phyloP scores from a whole-genome alignment of 2,113 vertebrate species.

The Gadus macrocephalus region DNA sequence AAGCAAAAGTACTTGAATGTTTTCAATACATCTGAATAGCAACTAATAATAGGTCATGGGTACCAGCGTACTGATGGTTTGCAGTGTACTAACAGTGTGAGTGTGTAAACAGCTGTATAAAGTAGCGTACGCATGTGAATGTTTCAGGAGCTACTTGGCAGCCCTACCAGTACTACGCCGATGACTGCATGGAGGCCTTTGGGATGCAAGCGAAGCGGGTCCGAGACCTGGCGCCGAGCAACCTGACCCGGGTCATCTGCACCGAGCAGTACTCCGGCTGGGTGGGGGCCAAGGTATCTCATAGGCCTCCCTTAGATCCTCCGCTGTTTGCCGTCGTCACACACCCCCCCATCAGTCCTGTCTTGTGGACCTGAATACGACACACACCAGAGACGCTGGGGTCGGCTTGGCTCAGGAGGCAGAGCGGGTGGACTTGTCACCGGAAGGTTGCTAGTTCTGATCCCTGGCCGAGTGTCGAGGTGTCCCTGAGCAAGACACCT shows the following conservation, averaged over 20 bases:
- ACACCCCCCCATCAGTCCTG: too few species aligned
- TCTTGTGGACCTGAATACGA: too few species aligned
- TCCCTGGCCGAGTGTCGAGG: too few species aligned
- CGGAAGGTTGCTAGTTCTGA: too few species aligned
- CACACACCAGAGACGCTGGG: too few species aligned
- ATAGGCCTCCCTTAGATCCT: background rate
- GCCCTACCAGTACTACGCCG: constrained; percentile 95
- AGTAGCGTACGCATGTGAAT: background rate
- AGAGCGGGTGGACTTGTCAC: too few species aligned
- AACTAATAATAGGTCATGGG: background rate
- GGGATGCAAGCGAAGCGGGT: constrained; percentile 91
- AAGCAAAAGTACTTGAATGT: background rate
- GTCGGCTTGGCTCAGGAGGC: too few species aligned
- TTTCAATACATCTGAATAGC: too few species aligned
- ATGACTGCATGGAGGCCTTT: constrained; percentile 91
- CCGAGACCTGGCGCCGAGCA: constrained; percentile 84
- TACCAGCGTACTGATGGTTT: background rate
- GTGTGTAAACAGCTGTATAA: background rate
- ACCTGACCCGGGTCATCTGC: constrained; percentile 92
- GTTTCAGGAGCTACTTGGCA: constrained; percentile 80
- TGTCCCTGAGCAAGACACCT: too few species aligned
- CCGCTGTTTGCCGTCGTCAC: too few species aligned
- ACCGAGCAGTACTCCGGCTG: constrained; percentile 95
- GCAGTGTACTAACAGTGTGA: background rate
- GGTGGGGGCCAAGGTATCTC: constrained; percentile 79